These are phyloP conservation scores for Calliphora vicina DNA, from an alignment of 1,140 invertebrate species.

Conservation along the genomic window DNA sequence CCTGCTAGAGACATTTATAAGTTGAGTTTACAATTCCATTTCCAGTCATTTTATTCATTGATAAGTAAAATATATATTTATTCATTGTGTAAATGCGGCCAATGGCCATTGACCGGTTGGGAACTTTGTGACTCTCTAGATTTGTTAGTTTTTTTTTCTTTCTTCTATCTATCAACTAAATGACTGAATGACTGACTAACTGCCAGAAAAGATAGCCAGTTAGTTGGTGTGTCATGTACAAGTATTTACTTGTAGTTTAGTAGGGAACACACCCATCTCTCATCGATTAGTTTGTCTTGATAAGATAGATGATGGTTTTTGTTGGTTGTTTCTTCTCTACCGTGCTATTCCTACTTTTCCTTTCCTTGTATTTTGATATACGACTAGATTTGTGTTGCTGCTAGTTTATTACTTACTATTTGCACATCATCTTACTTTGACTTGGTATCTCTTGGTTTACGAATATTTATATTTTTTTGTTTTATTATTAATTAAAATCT, in stretches of 20 bases:
- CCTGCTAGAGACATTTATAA: background rate
- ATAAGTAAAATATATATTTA: constrained; percentile 2
- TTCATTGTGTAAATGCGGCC: background rate
- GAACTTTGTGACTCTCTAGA: background rate
- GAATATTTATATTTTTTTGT: background rate
- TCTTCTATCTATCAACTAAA: background rate
- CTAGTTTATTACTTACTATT: background rate
- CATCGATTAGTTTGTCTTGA: background rate
- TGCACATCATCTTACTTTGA: background rate
- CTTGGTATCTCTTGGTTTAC: no score
- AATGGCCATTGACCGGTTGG: background rate
- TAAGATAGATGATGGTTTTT: background rate
- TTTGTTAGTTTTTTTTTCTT: background rate
- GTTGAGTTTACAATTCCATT: background rate
- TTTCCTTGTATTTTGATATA: background rate
- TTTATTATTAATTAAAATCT: background rate
- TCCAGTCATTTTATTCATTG: background rate
- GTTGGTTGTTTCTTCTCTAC: background rate
- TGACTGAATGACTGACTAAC: background rate
- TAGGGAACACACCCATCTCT: constrained; percentile 5
- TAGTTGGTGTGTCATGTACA: background rate
- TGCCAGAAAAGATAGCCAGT: background rate
- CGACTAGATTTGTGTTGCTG: background rate
- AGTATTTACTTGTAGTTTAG: background rate
- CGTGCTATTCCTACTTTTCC: background rate